Percentiles rank a stretch among this genome's conserved stretches.
phyloP scores from a whole-genome alignment of 2,888 invertebrate species.

The Meiosimyza platycephala region DNA sequence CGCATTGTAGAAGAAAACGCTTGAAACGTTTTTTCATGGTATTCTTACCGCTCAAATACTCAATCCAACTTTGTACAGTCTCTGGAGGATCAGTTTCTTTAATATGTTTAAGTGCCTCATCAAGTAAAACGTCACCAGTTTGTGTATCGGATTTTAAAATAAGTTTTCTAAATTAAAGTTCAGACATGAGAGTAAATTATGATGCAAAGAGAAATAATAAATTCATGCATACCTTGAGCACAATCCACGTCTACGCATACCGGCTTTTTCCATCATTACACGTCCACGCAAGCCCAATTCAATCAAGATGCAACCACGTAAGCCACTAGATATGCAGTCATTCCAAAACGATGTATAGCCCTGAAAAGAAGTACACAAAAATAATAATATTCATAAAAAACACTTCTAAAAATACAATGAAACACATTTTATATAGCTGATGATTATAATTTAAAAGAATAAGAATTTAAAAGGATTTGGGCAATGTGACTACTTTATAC shows the following conservation, averaged over 20 bases:
- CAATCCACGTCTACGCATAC: constrained; percentile 93
- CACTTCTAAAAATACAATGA: background rate
- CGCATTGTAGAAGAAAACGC: background rate
- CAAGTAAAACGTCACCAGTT: constrained; percentile 96
- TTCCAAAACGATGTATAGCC: constrained; percentile 99
- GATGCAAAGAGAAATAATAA: background rate
- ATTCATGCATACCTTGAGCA: constrained; percentile 81
- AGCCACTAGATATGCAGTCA: constrained; percentile 99
- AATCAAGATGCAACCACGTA: constrained; percentile 97
- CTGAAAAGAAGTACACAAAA: constrained; percentile 67
- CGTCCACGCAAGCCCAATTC: constrained; percentile 95
- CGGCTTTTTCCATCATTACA: constrained; percentile 95
- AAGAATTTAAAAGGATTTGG: background rate
- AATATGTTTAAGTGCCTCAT: constrained; percentile 95
- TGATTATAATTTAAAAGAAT: background rate
- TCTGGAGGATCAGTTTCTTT: constrained; percentile 98
- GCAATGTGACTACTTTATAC: too few species aligned
- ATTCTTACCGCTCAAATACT: constrained; percentile 91
- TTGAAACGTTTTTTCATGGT: background rate
- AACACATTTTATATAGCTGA: background rate
- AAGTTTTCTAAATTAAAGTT: constrained; percentile 73
- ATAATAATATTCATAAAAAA: background rate
- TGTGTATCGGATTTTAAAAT: constrained; percentile 88
- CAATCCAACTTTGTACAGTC: constrained; percentile 99
- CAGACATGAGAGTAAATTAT: background rate